phyloP scores from a whole-genome alignment of 2,888 invertebrate species.

The Erynnis tages region DNA sequence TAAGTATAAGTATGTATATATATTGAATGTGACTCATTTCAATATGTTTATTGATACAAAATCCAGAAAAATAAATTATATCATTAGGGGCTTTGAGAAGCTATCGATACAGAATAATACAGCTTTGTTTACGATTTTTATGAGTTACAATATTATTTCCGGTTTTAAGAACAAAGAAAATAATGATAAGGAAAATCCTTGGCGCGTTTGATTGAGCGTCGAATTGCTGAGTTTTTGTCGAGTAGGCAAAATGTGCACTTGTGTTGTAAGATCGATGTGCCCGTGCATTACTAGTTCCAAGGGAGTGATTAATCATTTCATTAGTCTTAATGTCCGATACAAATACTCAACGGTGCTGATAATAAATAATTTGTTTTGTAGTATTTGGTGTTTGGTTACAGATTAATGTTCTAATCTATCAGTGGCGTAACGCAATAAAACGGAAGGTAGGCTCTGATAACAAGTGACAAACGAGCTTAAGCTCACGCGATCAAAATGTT shows the following conservation, averaged over 20 bases:
- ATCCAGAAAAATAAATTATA: too few species aligned
- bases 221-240: background rate
- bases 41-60: too few species aligned
- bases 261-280: background rate
- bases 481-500: conserved; percentile 28
- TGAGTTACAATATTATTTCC: background rate
- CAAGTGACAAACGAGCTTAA: conserved; percentile 24
- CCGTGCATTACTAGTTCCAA: background rate
- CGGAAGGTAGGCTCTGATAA: conserved; percentile 25
- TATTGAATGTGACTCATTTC: too few species aligned
- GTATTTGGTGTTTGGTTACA: conserved; percentile 10
- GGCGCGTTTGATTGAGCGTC: conserved; percentile 8
- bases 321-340: background rate
- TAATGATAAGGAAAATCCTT: background rate
- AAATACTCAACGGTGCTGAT: background rate
- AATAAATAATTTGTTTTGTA: conserved; percentile 7
- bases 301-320: background rate
- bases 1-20: too few species aligned
- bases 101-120: background rate
- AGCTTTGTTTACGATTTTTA: background rate
- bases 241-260: background rate
- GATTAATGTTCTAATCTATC: conserved; percentile 20
- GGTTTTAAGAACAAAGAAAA: background rate
- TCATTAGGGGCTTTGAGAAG: too few species aligned
- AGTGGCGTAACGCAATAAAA: conserved; percentile 26